phyloP scores from a whole-genome alignment of 2,888 invertebrate genomes.

The Trissoscelio sp. region DNA sequence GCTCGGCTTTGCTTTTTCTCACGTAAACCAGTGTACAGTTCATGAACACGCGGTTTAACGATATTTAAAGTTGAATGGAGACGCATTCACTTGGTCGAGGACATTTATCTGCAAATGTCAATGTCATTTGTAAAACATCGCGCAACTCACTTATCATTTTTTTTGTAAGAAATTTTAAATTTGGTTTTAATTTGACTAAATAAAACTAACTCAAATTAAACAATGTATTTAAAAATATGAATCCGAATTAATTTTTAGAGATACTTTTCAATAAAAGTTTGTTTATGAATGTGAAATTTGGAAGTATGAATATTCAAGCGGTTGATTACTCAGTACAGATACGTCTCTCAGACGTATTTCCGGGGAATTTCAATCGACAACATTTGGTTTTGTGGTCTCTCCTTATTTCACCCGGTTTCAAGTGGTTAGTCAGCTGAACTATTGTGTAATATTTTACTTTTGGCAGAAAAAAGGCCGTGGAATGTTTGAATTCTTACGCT shows the following conservation, averaged over 20 bases:
- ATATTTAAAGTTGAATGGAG: no score
- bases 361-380: slow-evolving; percentile 20
- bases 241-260: no score
- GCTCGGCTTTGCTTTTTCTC: no score
- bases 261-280: no score
- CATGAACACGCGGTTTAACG: no score
- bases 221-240: no score
- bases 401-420: slow-evolving; percentile 39
- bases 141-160: no score
- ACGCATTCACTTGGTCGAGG: not conserved
- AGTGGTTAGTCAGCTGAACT: slow-evolving; percentile 30
- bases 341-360: slow-evolving; percentile 15
- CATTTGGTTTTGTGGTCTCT: not conserved
- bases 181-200: no score
- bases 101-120: not conserved
- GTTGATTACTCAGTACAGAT: slow-evolving; percentile 8
- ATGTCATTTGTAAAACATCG: no score
- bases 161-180: no score
- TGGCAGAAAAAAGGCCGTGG: slow-evolving; percentile 12
- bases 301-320: slow-evolving; percentile 15
- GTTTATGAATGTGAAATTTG: slow-evolving; percentile 2
- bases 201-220: no score
- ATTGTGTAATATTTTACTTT: slow-evolving; percentile 37
- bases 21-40: no score
- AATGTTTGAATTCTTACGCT: slow-evolving; percentile 15